phyloP scores from a whole-genome alignment of 30 jellyfish, hydroid and myxozoan species.

The Turritopsis rubra region DNA sequence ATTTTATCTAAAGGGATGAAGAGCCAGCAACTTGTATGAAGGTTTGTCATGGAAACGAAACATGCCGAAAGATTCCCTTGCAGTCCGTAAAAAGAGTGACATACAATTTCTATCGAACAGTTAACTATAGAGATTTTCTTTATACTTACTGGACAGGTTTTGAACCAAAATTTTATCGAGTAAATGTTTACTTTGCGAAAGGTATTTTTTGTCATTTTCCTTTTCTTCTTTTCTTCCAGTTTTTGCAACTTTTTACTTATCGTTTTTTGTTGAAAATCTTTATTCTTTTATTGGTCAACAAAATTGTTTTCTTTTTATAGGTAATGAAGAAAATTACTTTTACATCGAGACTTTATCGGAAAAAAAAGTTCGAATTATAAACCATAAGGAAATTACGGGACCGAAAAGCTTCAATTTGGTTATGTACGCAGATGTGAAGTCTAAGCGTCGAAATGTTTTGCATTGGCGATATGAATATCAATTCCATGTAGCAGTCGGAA shows the following conservation, averaged over 20 bases:
- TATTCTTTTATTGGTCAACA: too few relatives aligned
- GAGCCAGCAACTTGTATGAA: conserved; percentile 15
- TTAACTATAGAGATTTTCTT: neutral
- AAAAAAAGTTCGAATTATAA: neutral
- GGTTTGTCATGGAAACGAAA: conserved; percentile 12
- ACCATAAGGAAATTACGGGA: conserved; percentile 13
- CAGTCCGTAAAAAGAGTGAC: conserved; percentile 25
- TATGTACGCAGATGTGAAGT: conserved; percentile 11
- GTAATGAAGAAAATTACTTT: conserved; percentile 19
- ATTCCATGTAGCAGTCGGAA: neutral
- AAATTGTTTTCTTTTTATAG: too few relatives aligned
- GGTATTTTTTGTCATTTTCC: neutral
- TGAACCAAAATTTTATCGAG: conserved; percentile 8
- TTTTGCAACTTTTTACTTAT: too few relatives aligned
- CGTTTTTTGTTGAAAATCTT: too few relatives aligned
- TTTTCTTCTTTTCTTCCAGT: too few relatives aligned
- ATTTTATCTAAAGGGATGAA: neutral
- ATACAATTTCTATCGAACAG: conserved; percentile 9
- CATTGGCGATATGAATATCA: conserved; percentile 23
- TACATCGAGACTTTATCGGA: conserved; percentile 1
- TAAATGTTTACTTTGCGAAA: neutral
- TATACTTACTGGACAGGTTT: conserved; percentile 18
- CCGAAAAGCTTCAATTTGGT: conserved; percentile 7
- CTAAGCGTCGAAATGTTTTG: neutral
- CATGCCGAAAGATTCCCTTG: conserved; percentile 1